phyloP scores from a whole-genome alignment of 2,113 vertebrate genomes.

The Urocolius indicus region DNA sequence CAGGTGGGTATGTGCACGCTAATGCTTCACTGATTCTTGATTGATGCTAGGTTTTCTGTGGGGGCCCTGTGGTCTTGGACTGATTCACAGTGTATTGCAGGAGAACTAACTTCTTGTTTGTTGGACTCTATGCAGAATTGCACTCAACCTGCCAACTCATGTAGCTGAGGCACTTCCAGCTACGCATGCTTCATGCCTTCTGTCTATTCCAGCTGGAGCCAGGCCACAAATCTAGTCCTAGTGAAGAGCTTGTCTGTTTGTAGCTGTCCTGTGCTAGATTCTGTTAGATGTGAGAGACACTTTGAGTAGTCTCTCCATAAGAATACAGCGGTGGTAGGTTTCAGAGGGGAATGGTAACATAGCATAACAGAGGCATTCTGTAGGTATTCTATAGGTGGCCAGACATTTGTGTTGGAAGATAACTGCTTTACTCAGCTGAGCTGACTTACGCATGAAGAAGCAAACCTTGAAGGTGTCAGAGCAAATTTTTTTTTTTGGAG shows the following conservation, averaged over 20 bases:
- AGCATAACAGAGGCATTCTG: neutral
- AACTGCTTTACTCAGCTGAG: neutral
- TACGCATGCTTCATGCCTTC: rapidly evolving
- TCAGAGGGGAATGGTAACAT: neutral
- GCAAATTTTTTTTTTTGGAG: neutral
- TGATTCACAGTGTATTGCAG: neutral
- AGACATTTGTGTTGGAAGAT: neutral
- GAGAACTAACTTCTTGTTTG: neutral
- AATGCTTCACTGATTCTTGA: neutral
- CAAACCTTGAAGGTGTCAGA: neutral
- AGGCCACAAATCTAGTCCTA: neutral
- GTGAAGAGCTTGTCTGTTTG: neutral
- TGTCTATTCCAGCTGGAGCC: neutral
- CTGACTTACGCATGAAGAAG: neutral
- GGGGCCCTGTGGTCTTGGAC: neutral
- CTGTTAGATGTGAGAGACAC: neutral
- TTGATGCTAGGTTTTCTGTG: neutral
- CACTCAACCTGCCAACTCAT: neutral
- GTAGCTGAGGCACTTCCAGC: neutral
- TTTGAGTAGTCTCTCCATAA: rapidly evolving
- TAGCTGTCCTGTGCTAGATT: neutral
- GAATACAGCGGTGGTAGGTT: neutral
- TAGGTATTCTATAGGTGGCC: neutral
- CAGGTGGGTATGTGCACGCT: neutral
- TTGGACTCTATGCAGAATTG: neutral